These are phyloP conservation scores for Platycercus adscitus DNA, from an alignment of 2,113 vertebrate genomes.

Conservation along the genomic window DNA sequence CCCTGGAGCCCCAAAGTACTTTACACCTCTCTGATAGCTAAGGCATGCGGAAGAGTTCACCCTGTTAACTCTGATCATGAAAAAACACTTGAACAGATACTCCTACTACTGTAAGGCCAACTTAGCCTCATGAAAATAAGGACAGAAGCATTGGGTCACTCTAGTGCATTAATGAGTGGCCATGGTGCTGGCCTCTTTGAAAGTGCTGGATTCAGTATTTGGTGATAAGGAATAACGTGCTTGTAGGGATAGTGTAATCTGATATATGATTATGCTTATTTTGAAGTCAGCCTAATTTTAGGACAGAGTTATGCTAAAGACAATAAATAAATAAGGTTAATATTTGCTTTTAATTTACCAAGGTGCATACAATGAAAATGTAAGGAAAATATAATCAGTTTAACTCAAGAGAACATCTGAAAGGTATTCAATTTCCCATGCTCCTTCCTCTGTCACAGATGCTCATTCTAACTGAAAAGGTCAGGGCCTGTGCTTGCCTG, in stretches of 20 bases:
- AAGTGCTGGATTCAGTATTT: background rate
- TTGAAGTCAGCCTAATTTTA: slow-evolving; percentile 6
- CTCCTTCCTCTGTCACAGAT: background rate
- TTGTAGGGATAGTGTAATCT: background rate
- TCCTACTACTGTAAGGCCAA: background rate
- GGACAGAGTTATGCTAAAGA: background rate
- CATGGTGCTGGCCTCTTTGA: background rate
- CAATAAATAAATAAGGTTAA: background rate
- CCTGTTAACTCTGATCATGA: background rate
- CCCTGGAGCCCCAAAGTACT: background rate
- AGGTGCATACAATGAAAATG: background rate
- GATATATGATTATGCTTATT: background rate
- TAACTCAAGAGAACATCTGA: background rate
- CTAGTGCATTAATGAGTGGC: background rate
- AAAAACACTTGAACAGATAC: background rate
- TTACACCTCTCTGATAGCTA: background rate
- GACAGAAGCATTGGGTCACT: background rate
- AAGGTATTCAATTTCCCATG: background rate
- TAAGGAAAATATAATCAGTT: background rate
- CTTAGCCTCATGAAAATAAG: background rate
- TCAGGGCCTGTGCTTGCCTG: background rate
- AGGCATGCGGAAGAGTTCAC: background rate
- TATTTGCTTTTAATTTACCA: background rate
- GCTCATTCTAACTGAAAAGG: background rate
- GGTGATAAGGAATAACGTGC: background rate